Percentiles rank a stretch among this genome's conserved stretches.
Evolutionary conservation across 2,113 vertebrate species (phyloP).

Genomic region (Zosterops borbonicus): DNA sequence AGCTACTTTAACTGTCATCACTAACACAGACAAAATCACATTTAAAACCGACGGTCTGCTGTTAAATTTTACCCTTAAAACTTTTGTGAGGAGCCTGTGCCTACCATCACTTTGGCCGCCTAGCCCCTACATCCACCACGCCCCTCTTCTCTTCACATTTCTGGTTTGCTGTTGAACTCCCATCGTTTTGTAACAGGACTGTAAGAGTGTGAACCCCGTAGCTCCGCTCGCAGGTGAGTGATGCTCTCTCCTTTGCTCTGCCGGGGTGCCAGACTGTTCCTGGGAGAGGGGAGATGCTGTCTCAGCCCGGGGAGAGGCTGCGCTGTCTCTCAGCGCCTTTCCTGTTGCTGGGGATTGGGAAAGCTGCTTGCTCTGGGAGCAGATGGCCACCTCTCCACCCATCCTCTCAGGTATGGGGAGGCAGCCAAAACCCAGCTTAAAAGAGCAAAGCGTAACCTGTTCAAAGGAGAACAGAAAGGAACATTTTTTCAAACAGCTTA

Average conservation of each 20-base stretch:
- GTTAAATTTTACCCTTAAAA: not conserved
- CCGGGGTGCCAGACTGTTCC: not conserved
- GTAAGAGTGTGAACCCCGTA: fast-evolving
- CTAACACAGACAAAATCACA: not conserved
- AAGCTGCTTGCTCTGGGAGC: conserved; percentile 1
- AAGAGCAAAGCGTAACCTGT: conserved; percentile 53
- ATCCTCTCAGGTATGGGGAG: conserved; percentile 49
- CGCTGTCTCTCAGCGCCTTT: not conserved
- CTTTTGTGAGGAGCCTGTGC: not conserved
- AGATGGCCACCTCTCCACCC: conserved; percentile 60
- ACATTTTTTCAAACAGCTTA: conserved; percentile 57
- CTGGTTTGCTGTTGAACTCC: not conserved
- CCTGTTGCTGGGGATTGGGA: not conserved
- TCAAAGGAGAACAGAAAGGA: conserved; percentile 60
- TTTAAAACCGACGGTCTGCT: not conserved
- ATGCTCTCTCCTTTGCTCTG: not conserved
- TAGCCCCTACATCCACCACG: not conserved
- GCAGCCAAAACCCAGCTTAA: conserved; percentile 46
- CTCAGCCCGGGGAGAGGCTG: not conserved
- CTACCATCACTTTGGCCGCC: fast-evolving
- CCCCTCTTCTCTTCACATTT: not conserved
- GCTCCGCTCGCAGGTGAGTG: not conserved
- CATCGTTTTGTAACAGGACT: fast-evolving
- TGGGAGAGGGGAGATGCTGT: not conserved
- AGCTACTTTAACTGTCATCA: not conserved